These are phyloP conservation scores for Lycia hirtaria DNA, from an alignment of 2,888 invertebrate genomes.

Conservation along the genomic window DNA sequence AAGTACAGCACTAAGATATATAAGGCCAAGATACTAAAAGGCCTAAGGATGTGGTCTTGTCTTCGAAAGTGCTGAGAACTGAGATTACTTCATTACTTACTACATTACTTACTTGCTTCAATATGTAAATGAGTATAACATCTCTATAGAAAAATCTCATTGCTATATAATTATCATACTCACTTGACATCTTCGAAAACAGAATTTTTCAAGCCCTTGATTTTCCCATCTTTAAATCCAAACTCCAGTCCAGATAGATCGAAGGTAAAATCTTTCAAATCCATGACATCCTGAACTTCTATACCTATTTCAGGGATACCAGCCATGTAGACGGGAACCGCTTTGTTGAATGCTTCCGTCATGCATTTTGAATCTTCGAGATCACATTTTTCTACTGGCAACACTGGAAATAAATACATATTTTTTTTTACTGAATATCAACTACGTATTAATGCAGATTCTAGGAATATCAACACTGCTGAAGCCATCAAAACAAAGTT, in stretches of 20 bases:
- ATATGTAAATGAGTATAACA: no score
- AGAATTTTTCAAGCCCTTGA: constrained; percentile 52
- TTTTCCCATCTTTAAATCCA: constrained; percentile 47
- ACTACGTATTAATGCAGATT: no score
- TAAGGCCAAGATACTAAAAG: no score
- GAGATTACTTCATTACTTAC: no score
- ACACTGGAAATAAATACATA: constrained; percentile 42
- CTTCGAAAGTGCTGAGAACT: no score
- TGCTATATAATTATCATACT: no score
- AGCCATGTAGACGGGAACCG: constrained; percentile 47
- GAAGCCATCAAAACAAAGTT: no score
- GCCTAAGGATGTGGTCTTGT: no score
- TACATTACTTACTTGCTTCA: no score
- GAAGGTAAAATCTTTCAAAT: constrained; percentile 53
- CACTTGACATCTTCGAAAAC: constrained; percentile 55
- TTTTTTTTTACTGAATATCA: neutral
- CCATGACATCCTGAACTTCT: constrained; percentile 54
- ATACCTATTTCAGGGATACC: constrained; percentile 56
- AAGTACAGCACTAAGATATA: no score
- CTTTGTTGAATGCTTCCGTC: constrained; percentile 51
- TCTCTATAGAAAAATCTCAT: no score
- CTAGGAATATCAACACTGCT: no score
- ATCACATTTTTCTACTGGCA: constrained; percentile 58
- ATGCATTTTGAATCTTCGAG: constrained; percentile 55
- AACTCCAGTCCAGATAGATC: constrained; percentile 61